These are phyloP conservation scores for Rousettus leschenaultii DNA, from an alignment of 2,113 vertebrate species.

Conservation along the genomic window DNA sequence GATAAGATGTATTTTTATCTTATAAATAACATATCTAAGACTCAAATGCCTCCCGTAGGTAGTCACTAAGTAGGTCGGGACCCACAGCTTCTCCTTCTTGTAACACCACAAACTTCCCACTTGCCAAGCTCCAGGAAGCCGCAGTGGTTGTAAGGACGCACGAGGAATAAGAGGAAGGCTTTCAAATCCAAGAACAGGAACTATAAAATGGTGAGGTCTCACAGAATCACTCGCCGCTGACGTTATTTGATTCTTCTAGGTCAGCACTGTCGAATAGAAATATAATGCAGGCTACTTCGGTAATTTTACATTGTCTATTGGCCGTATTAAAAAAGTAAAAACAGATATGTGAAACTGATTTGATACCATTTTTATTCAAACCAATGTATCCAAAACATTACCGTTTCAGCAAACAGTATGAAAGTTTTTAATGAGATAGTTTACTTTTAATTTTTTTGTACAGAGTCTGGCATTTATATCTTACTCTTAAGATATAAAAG, in stretches of 20 bases:
- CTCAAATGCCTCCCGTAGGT: background rate
- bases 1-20: background rate
- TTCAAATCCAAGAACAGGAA: background rate
- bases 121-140: background rate
- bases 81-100: background rate
- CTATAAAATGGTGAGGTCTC: background rate
- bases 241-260: background rate
- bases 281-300: background rate
- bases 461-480: background rate
- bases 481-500: background rate
- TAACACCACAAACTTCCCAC: background rate
- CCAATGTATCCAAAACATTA: background rate
- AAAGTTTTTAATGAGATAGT: background rate
- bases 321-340: background rate
- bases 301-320: background rate
- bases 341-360: background rate
- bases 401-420: background rate
- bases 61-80: background rate
- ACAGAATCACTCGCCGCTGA: background rate
- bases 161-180: background rate
- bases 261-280: background rate
- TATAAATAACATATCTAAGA: background rate
- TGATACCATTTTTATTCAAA: background rate
- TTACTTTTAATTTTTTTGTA: background rate
- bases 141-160: background rate